Percentiles rank a stretch among this genome's conserved stretches.
These are phyloP conservation scores for Eupithecia centaureata DNA, from an alignment of 2,888 invertebrate genomes.

Conservation along the genomic window DNA sequence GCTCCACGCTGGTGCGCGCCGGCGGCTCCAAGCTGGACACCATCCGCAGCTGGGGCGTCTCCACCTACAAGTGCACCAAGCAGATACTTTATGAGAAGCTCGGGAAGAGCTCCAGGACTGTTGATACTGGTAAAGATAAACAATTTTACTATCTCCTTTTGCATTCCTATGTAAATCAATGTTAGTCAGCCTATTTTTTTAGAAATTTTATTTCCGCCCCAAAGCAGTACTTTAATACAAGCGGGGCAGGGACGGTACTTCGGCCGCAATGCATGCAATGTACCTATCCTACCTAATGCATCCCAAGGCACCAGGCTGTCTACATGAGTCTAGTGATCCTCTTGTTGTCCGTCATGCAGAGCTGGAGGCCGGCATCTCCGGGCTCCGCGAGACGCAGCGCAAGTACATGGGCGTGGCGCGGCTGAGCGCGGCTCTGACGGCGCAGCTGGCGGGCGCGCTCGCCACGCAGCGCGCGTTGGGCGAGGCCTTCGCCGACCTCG, in stretches of 20 bases:
- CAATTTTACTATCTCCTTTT: too few relatives aligned
- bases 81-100: slow-evolving; percentile 98
- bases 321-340: not conserved
- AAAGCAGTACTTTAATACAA: too few relatives aligned
- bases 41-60: slow-evolving; percentile 98
- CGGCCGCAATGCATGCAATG: too few relatives aligned
- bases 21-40: slow-evolving; percentile 95
- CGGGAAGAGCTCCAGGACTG: slow-evolving; percentile 95
- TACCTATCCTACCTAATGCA: too few relatives aligned
- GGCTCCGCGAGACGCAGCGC: slow-evolving; percentile 95
- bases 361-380: slow-evolving; percentile 96
- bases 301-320: too few relatives aligned
- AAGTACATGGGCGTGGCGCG: slow-evolving; percentile 95
- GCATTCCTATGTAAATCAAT: too few relatives aligned
- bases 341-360: slow-evolving; percentile 83
- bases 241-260: not conserved
- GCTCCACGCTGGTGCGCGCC: slow-evolving; percentile 84
- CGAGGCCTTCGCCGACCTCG: slow-evolving; percentile 96
- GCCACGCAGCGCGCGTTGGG: slow-evolving; percentile 94
- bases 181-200: too few relatives aligned
- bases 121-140: slow-evolving; percentile 88
- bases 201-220: too few relatives aligned
- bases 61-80: slow-evolving; percentile 98
- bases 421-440: slow-evolving; percentile 92
- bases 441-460: slow-evolving; percentile 88